Conservation (phyloP, 2,113 vertebrate genomes). For the Trematomus loennbergii region DNA sequence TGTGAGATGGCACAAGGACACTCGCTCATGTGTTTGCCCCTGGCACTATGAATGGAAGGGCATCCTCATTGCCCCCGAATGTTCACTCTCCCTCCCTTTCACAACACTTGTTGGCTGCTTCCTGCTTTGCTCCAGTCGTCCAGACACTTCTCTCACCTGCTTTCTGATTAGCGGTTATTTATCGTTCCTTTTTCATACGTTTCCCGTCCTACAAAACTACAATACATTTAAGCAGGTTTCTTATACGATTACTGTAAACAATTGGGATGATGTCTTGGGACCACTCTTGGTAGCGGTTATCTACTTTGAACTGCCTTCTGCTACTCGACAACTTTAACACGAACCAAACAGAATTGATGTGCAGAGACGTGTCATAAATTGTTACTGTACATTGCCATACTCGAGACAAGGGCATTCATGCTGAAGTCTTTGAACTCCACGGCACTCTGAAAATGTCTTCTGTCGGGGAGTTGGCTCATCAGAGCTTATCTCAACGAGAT, state of each 20-base stretch:
- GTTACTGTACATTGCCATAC: neutral
- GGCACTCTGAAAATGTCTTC: neutral
- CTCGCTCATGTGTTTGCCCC: conserved; percentile 55
- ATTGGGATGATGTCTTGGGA: neutral
- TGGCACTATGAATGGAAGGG: conserved; percentile 44
- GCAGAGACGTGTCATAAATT: neutral
- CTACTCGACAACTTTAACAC: neutral
- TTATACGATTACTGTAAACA: neutral
- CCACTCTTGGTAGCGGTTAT: neutral
- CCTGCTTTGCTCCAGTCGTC: neutral
- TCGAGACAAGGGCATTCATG: neutral
- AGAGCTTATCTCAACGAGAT: neutral
- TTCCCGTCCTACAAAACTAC: neutral
- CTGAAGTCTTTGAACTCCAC: neutral
- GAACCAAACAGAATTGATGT: neutral
- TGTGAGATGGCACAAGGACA: conserved; percentile 54
- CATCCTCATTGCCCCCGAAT: conserved; percentile 50
- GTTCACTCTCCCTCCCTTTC: conserved; percentile 23
- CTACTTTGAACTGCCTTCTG: neutral
- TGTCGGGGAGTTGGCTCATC: neutral
- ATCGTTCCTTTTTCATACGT: neutral
- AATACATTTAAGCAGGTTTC: neutral
- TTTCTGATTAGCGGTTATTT: neutral
- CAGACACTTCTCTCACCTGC: neutral
- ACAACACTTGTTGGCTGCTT: neutral